Base-by-base conservation (phyloP, 2,113 vertebrate genomes). In the Chaenocephalus aceratus region DNA sequence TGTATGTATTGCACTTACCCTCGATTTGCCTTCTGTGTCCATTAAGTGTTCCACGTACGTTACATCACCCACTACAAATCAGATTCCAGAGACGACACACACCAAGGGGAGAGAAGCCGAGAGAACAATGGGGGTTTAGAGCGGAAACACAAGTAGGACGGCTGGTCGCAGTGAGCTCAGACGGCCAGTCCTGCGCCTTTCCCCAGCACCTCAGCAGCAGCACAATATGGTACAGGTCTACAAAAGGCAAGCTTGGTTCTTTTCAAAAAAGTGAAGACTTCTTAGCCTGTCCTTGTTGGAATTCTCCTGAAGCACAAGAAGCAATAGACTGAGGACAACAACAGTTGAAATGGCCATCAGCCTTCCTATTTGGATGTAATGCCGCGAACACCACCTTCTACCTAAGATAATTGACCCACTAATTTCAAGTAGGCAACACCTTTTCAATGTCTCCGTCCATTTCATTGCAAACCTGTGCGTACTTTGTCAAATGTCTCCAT, bases 1-100 rank as follows among this genome's bases (percentile, higher is more conserved):
- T 91, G 83, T 91, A 90, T 91, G 85, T 92, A 91, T 97, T 94
- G 96, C 96, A 99, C 98, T 99, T 99, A 99, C 98, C 98, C 97
- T 99, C 95, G 98, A 99, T 96, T 99, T 99, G 96, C 98, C 98
- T 99, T 99, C 98, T 94, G 96, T 97, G 97, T 99, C 98, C 98
- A 98, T 98, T 99, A 99, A 99, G 97, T 99, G 98, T 96, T 99
- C 97, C 97, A 99, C 98, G 98, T 99, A 99, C 97, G 98, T 99
- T 97, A 99, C 98, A 97, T 99, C 98, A 99, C 98, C 98, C 97
- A 99, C 98, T 99, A 99, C 96, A 99, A 99, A 99, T 98, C 97
- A 99, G 98, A 98, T 97, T 97, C 97, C 98, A 98, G 98, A 97
- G 97, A 98, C 96, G 98, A 99, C 97, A 99, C 97, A 99, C 96